These are phyloP conservation scores for Ichneumoninae sp. DNA, from an alignment of 2,888 invertebrate genomes.

Conservation along the genomic window DNA sequence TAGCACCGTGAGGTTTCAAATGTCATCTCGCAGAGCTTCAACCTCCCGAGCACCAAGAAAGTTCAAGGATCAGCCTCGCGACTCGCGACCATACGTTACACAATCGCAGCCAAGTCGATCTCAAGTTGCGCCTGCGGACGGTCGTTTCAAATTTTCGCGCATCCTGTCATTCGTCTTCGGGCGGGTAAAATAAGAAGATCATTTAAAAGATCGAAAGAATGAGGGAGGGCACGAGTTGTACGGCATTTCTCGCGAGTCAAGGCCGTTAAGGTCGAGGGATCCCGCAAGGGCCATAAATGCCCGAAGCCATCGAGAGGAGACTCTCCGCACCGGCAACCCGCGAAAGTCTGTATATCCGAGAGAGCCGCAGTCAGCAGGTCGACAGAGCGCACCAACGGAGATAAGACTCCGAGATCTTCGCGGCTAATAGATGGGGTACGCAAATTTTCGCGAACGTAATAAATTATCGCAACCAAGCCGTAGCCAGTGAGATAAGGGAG, in stretches of 20 bases:
- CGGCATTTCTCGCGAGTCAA: conserved; percentile 62
- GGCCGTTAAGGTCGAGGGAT: conserved; percentile 63
- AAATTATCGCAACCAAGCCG: conserved; percentile 74
- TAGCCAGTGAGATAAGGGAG: conserved; percentile 63
- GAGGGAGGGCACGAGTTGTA: conserved; percentile 30
- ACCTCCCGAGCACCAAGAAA: neutral
- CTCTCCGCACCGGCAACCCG: conserved; percentile 37
- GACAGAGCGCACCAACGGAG: conserved; percentile 62
- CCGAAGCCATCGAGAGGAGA: conserved; percentile 61
- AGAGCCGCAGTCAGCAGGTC: conserved; percentile 64
- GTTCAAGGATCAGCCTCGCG: neutral
- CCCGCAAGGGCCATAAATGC: conserved; percentile 61
- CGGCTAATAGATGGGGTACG: conserved; percentile 75
- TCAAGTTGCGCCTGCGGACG: neutral
- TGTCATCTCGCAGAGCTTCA: neutral
- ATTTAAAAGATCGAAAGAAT: conserved; percentile 33
- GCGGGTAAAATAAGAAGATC: neutral
- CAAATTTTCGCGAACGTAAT: conserved; percentile 80
- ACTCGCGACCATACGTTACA: conserved; percentile 4
- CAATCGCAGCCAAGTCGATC: neutral
- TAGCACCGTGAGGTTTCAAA: neutral
- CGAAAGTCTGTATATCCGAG: conserved; percentile 55
- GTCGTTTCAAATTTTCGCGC: neutral
- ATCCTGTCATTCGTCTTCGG: conserved; percentile 6
- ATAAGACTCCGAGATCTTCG: conserved; percentile 65